phyloP scores from a whole-genome alignment of 1,140 invertebrate species.

The Heliconius hewitsoni region DNA sequence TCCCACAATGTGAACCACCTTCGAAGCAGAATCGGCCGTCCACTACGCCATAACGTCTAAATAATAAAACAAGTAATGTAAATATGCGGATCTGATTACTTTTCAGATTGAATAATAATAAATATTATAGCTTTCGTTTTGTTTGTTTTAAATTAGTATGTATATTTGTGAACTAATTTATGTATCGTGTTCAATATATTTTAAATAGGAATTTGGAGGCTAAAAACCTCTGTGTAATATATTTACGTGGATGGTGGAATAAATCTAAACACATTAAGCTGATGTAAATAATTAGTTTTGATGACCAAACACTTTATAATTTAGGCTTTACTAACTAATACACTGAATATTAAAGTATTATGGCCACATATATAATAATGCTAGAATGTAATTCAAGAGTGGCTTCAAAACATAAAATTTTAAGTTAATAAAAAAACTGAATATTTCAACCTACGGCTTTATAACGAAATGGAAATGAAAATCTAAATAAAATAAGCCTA shows the following conservation, averaged over 20 bases:
- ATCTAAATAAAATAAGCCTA: no score
- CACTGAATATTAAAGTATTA: no score
- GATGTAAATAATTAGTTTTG: background rate
- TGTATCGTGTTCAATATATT: background rate
- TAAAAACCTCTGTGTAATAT: background rate
- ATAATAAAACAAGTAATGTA: background rate
- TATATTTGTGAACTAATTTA: background rate
- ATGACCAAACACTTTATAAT: background rate
- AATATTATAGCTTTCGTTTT: background rate
- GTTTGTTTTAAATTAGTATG: background rate
- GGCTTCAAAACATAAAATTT: no score
- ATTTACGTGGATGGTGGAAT: background rate
- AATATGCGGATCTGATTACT: background rate
- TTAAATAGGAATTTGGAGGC: background rate
- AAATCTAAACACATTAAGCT: slow-evolving; percentile 2
- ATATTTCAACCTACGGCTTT: no score
- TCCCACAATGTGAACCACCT: slow-evolving; percentile 93
- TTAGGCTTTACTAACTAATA: background rate
- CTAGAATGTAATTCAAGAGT: no score
- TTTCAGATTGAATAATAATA: slow-evolving; percentile 2
- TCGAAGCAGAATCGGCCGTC: slow-evolving; percentile 95
- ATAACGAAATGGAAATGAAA: no score
- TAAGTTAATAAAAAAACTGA: no score
- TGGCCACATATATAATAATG: no score
- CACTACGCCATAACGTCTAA: slow-evolving; percentile 85